Evolutionary conservation across 2,113 vertebrate species (phyloP), one percentile per base, ranked within the genome.

Genomic region (Leptosomus discolor): DNA sequence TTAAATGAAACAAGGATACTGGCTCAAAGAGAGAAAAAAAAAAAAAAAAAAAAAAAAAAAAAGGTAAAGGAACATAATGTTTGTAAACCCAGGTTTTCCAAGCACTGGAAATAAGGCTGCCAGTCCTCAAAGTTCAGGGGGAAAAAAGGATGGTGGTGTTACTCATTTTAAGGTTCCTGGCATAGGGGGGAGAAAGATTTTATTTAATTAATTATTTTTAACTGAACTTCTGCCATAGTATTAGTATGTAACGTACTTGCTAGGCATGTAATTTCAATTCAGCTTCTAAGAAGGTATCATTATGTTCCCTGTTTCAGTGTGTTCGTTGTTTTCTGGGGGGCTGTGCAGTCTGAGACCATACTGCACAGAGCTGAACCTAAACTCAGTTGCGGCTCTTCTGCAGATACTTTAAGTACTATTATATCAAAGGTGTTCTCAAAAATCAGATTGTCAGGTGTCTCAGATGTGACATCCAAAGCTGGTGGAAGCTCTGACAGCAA

Each of bases 111-210:
- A 64, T 58, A 85, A 78, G 41, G 8, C 29, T 85, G 8, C 5
- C 15, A 46, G 29, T 86, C 39, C 15, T 87, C 36, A 30, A 37
- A 81, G 12, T 67, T 81, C 27, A 32, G 30, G 22, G 32, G 34
- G 5, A 15, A 15, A 23, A 69, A 86, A 56, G 6, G 8, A 4
- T 45, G 24, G 11, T 23, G 21, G 4, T 68, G 22, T 37, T 54
- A 53, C 22, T 57, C 19, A 50, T 65, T 81, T 81, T 45, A 65
- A 75, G 5, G 13, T 27, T 82, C 41, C n/a, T 82, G 12, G 9
- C 12, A 2, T 1, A 0, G 11, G 4, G 0, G 1, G 22, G 6
- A 10, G 18, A 39, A 6, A 56, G 20, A 27, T 68, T 86, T 79
- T n/a, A n/a, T n/a, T n/a, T n/a, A n/a, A n/a, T n/a, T n/a, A n/a